Conservation (phyloP, 1,140 invertebrate genomes). For the Lasioglossum albipes region DNA sequence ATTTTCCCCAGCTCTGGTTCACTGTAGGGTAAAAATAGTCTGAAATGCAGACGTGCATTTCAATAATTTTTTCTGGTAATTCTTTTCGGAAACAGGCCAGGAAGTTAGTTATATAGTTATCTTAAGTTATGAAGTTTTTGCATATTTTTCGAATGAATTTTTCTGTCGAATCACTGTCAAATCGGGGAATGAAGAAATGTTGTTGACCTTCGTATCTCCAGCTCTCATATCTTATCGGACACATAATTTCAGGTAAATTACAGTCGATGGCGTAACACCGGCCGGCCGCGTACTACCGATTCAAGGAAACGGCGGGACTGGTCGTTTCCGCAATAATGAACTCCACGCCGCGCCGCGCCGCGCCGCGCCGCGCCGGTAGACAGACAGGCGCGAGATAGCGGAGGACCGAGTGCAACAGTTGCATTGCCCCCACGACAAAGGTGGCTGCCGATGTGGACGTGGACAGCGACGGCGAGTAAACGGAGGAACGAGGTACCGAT, state of each 20-base stretch:
- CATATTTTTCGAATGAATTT: too few relatives aligned
- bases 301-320: not conserved
- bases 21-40: too few relatives aligned
- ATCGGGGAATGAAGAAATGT: too few relatives aligned
- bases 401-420: slow-evolving; percentile 46
- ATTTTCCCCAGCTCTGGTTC: too few relatives aligned
- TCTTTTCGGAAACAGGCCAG: too few relatives aligned
- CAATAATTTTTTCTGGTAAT: too few relatives aligned
- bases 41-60: too few relatives aligned
- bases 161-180: too few relatives aligned
- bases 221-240: slow-evolving; percentile 19
- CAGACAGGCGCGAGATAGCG: slow-evolving; percentile 21
- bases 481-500: slow-evolving; percentile 22
- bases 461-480: not conserved
- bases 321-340: slow-evolving; percentile 31
- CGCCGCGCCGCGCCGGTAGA: not conserved
- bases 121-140: too few relatives aligned
- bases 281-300: not conserved
- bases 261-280: not conserved
- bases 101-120: too few relatives aligned
- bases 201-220: too few relatives aligned
- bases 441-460: not conserved
- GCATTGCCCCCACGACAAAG: slow-evolving; percentile 17
- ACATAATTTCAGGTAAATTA: slow-evolving; percentile 29
- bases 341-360: too few relatives aligned